A percentile compares a stretch with the other conserved stretches of the same genome.
These are phyloP conservation scores for Eledone cirrhosa DNA, from an alignment of 2,888 invertebrate species.

Conservation along the genomic window DNA sequence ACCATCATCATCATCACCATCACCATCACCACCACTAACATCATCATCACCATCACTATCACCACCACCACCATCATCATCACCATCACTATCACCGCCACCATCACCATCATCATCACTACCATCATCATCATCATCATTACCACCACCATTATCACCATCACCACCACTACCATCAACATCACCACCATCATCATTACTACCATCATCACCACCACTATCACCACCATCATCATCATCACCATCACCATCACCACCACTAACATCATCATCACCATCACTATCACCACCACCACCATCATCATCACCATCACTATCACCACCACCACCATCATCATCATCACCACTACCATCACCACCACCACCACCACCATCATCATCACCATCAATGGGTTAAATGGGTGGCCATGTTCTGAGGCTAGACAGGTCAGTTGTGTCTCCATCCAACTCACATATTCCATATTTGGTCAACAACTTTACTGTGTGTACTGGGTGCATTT, in stretches of 20 bases:
- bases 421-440: too few relatives aligned
- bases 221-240: conserved; percentile 6
- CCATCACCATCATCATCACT: too few relatives aligned
- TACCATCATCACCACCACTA: not conserved
- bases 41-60: too few relatives aligned
- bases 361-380: not conserved
- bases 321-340: not conserved
- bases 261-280: not conserved
- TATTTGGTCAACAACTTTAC: too few relatives aligned
- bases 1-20: too few relatives aligned
- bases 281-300: not conserved
- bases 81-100: too few relatives aligned
- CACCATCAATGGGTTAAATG: not conserved
- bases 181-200: not conserved
- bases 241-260: not conserved
- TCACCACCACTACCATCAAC: conserved; percentile 1
- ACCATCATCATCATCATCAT: not conserved
- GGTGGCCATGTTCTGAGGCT: too few relatives aligned
- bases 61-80: too few relatives aligned
- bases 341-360: not conserved
- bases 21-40: too few relatives aligned
- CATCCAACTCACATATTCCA: too few relatives aligned
- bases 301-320: not conserved
- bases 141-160: conserved; percentile 6
- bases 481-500: too few relatives aligned